Conservation (phyloP, 2,113 vertebrate species). For the Porphyrio hochstetteri region DNA sequence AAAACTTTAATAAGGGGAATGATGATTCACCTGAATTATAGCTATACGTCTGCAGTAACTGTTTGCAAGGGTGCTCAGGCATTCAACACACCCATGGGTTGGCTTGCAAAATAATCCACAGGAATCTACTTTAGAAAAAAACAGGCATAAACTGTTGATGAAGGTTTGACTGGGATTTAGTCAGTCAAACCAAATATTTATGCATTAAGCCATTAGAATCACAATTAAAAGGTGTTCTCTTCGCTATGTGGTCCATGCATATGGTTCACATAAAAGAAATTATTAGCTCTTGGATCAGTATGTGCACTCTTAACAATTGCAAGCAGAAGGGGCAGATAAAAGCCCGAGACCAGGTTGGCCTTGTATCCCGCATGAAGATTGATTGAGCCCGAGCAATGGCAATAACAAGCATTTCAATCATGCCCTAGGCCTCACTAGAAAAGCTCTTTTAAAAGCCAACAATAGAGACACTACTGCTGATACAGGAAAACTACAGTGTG, state of each 20-base stretch:
- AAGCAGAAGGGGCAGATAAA: constrained; percentile 15
- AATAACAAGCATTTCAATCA: constrained; percentile 65
- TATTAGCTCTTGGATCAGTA: not conserved
- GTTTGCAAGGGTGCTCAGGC: constrained; percentile 39
- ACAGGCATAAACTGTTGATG: not conserved
- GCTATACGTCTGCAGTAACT: constrained; percentile 15
- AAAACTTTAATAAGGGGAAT: constrained; percentile 53
- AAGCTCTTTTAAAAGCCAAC: constrained; percentile 43
- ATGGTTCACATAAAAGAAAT: not conserved
- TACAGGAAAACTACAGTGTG: constrained; percentile 48
- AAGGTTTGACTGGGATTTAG: constrained; percentile 16
- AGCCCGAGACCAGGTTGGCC: not conserved
- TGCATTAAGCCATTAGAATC: not conserved
- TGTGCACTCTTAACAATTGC: not conserved
- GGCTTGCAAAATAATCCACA: constrained; percentile 62
- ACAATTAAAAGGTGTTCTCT: not conserved
- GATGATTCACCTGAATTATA: constrained; percentile 64
- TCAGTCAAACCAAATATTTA: constrained; percentile 35
- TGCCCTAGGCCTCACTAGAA: constrained; percentile 26
- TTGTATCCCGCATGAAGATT: constrained; percentile 30
- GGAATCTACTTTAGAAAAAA: constrained; percentile 35
- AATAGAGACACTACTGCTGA: constrained; percentile 62
- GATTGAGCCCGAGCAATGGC: constrained; percentile 46
- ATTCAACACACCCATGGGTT: constrained; percentile 25
- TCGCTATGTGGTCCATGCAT: not conserved